phyloP scores from a whole-genome alignment of 2,888 invertebrate species.

The Pyrocoelia pectoralis region DNA sequence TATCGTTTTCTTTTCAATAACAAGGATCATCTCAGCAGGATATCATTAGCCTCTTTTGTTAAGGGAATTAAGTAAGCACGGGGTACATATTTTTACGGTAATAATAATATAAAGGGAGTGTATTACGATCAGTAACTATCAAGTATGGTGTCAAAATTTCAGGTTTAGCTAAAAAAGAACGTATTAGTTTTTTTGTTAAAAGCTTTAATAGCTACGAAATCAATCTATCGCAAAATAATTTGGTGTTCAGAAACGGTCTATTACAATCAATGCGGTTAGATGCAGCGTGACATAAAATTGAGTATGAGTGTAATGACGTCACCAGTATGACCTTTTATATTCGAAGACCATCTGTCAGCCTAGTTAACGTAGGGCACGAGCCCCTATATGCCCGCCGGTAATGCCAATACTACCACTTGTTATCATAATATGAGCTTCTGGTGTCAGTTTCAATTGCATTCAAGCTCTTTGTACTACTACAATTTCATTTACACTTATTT shows the following conservation, averaged over 20 bases:
- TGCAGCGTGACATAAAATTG: conserved; percentile 48
- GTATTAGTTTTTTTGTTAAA: background rate
- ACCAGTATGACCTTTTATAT: conserved; percentile 56
- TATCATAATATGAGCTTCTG: conserved; percentile 48
- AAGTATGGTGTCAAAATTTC: background rate
- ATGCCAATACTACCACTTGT: conserved; percentile 51
- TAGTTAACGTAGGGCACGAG: conserved; percentile 49
- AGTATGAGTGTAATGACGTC: conserved; percentile 52
- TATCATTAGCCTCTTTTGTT: conserved; percentile 1
- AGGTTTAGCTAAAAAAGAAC: background rate
- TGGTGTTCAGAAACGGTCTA: conserved; percentile 35
- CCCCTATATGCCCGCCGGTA: conserved; percentile 50
- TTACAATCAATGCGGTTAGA: conserved; percentile 42
- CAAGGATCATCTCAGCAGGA: background rate
- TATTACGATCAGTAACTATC: too few relatives aligned
- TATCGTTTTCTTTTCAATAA: background rate
- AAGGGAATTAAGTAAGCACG: background rate
- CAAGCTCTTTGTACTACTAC: conserved; percentile 43
- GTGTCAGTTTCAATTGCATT: conserved; percentile 55
- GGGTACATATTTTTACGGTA: background rate
- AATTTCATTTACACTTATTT: conserved; percentile 32
- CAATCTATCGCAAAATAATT: conserved; percentile 22
- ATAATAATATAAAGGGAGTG: too few relatives aligned
- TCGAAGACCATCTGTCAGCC: conserved; percentile 56
- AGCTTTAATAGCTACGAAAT: background rate